Evolutionary conservation across 2,113 vertebrate species (phyloP).

Genomic region (Cisticola juncidis): DNA sequence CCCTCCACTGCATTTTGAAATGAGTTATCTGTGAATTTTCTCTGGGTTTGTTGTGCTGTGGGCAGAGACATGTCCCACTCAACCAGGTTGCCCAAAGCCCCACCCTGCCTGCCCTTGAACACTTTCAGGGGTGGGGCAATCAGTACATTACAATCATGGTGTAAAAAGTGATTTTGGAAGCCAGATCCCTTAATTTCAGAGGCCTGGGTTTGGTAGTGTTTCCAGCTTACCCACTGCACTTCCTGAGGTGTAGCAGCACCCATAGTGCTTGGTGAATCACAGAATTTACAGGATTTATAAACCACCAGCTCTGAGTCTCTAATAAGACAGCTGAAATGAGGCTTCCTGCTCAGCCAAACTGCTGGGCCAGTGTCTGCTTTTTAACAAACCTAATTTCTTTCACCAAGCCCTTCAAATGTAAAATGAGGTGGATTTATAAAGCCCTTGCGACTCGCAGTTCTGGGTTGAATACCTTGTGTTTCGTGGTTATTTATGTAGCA

Average conservation of each 20-base stretch:
- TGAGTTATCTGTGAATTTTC: neutral
- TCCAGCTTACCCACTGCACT: neutral
- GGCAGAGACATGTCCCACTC: neutral
- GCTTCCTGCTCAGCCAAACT: neutral
- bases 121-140: neutral
- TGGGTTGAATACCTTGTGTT: neutral
- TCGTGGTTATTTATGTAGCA: neutral
- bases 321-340: neutral
- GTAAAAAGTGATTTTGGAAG: neutral
- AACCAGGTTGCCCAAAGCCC: neutral
- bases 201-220: neutral
- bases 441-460: neutral
- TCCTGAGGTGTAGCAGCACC: neutral
- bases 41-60: neutral
- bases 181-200: neutral
- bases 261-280: neutral
- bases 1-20: neutral
- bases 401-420: neutral
- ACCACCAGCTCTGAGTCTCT: neutral
- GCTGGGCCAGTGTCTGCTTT: neutral
- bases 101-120: neutral
- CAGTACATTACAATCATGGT: no score
- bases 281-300: neutral
- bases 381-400: neutral
- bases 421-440: conserved; percentile 6